Base-by-base conservation (phyloP, 30 jellyfish, hydroid and myxozoan species). In the Aurelia aurita region DNA sequence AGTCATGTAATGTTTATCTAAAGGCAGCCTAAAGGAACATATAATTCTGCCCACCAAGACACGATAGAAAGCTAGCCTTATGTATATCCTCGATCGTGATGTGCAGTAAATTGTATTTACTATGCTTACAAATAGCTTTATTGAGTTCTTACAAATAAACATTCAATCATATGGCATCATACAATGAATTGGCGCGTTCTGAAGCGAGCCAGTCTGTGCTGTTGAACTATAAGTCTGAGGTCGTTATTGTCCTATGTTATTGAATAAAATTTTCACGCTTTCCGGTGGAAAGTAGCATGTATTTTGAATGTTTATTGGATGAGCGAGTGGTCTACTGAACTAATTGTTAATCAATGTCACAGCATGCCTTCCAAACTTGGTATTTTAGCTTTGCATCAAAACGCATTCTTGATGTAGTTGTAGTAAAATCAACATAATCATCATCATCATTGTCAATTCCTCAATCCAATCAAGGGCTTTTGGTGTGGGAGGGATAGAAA, bases 261-360 rank as follows among this genome's bases (percentile, higher is more conserved):
- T 39, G 34, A 61, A 61, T 32, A 61, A 39, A 61, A 13, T 61
- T 63, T 31, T 44, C 49, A n/a, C 29, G 82, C 82, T 18, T 72
- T 72, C 84, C 84, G 84, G 84, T 45, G 16, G 43, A 26, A 18
- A 31, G 62, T 20, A 23, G 34, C 84, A 72, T 49, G 61, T 29
- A 14, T 31, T 35, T 35, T 18, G 46, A 20, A 25, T 22, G 31
- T 72, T 47, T 46, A 72, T 47, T 21, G 72, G 84, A 72, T 72
- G 57, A 44, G 29, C n/a, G 57, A 35, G 13, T n/a, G 69, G 62
- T 57, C 84, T 61, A 20, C 54, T 51, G 57, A 72, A 72, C 84
- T 72, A 72, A 72, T 72, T 72, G 57, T 1, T 72, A 45, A 31
- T 19, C 22, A 72, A 72, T 72, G 26, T 5, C 84, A 72, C 84